A percentile compares a stretch with the other conserved stretches of the same genome.
phyloP scores from a whole-genome alignment of 2,797 vertebrate species.

The Helicolenus hilgendorfi region DNA sequence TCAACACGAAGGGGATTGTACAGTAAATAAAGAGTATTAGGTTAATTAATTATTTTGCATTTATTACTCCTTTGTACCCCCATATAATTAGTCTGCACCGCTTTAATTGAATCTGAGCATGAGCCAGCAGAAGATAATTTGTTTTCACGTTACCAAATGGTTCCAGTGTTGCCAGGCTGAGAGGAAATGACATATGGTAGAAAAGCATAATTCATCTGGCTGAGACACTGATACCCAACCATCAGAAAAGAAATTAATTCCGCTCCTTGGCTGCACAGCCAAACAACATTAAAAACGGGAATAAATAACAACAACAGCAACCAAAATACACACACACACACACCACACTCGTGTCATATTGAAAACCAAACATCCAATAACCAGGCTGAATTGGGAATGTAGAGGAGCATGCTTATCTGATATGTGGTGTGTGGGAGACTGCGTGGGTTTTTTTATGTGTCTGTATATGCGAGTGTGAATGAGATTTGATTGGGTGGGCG shows the following conservation, averaged over 20 bases:
- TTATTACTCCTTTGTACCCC: slow-evolving; percentile 98
- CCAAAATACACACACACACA: slow-evolving; percentile 62
- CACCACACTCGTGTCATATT: slow-evolving; percentile 53
- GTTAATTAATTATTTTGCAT: slow-evolving; percentile 99
- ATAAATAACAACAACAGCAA: slow-evolving; percentile 87
- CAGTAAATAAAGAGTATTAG: slow-evolving; percentile 96
- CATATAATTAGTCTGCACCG: slow-evolving; percentile 95
- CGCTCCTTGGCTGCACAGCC: slow-evolving; percentile 76
- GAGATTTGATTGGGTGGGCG: slow-evolving; percentile 83
- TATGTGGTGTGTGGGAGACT: slow-evolving; percentile 72
- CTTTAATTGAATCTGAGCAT: slow-evolving; percentile 99
- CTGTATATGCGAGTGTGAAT: slow-evolving; percentile 73
- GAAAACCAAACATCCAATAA: slow-evolving; percentile 85
- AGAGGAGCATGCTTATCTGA: slow-evolving; percentile 81
- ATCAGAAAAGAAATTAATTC: slow-evolving; percentile 92
- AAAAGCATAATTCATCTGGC: slow-evolving; percentile 89
- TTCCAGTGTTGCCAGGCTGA: slow-evolving; percentile 95
- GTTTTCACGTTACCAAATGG: slow-evolving; percentile 98
- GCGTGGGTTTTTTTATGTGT: slow-evolving; percentile 52
- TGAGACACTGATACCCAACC: slow-evolving; percentile 86
- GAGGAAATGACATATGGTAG: slow-evolving; percentile 94
- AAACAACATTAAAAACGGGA: slow-evolving; percentile 87
- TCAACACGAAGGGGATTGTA: slow-evolving; percentile 92
- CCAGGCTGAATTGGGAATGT: slow-evolving; percentile 75
- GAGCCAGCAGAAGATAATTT: slow-evolving; percentile 98